phyloP scores from a whole-genome alignment of 2,888 invertebrate species.

The Rhogogaster chlorosoma region DNA sequence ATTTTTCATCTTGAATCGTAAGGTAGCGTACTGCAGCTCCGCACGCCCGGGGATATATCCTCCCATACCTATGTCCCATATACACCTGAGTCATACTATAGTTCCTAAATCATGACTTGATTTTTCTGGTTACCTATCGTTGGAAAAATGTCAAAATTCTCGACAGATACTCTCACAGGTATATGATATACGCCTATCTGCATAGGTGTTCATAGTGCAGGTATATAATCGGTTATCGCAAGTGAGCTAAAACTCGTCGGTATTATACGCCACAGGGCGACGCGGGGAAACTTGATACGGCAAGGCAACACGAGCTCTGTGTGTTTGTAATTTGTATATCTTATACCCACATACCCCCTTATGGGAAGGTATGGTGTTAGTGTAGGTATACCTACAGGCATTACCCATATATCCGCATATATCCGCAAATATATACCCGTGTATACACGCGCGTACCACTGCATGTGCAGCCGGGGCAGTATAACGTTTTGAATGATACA shows the following conservation, averaged over 20 bases:
- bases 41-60: too few species aligned
- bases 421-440: too few species aligned
- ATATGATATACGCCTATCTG: neutral
- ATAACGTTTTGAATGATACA: conserved; percentile 38
- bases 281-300: conserved; percentile 38
- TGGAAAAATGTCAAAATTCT: neutral
- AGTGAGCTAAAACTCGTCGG: conserved; percentile 30
- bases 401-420: neutral
- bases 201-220: neutral
- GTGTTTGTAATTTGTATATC: conserved; percentile 40
- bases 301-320: conserved; percentile 45
- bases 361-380: too few species aligned
- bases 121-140: too few species aligned
- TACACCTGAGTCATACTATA: too few species aligned
- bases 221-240: conserved; percentile 29
- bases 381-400: neutral
- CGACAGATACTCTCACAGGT: neutral
- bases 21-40: neutral
- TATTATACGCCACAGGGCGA: conserved; percentile 23
- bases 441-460: neutral
- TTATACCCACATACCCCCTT: conserved; percentile 16
- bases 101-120: too few species aligned
- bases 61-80: neutral
- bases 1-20: neutral
- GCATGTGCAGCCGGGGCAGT: conserved; percentile 1